A percentile compares a stretch with the other conserved stretches of the same genome.
Conservation (phyloP, 2,888 invertebrate species). For the Amphipyra berbera region DNA sequence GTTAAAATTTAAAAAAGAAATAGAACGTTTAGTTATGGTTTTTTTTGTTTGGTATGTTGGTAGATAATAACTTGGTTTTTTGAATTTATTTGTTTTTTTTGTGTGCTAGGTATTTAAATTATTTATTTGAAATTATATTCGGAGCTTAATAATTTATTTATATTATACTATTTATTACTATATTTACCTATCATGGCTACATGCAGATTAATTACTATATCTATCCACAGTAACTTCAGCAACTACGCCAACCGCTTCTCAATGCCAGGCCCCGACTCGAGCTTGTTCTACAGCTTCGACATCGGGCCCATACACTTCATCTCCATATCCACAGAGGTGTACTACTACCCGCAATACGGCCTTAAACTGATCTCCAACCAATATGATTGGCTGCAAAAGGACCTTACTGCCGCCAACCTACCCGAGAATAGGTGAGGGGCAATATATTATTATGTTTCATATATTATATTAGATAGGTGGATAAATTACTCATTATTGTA, state of each 20-base stretch:
- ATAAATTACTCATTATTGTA: no score
- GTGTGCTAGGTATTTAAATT: no score
- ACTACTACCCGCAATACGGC: slow-evolving; percentile 97
- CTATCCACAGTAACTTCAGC: slow-evolving; percentile 94
- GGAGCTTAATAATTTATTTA: no score
- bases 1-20: no score
- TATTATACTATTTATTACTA: no score
- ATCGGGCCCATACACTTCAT: slow-evolving; percentile 97
- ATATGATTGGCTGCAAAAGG: slow-evolving; percentile 95
- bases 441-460: not conserved
- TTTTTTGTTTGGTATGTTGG: no score
- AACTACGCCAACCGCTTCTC: slow-evolving; percentile 97
- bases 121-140: no score
- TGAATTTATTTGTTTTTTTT: no score
- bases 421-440: slow-evolving; percentile 92
- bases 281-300: slow-evolving; percentile 96
- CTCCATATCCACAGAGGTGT: slow-evolving; percentile 97
- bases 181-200: no score
- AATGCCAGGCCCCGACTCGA: slow-evolving; percentile 95
- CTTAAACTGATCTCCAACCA: slow-evolving; percentile 94
- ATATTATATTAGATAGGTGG: no score
- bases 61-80: no score
- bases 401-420: slow-evolving; percentile 93
- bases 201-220: not conserved
- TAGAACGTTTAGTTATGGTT: no score